Conservation (phyloP, 2,888 invertebrate genomes). For the Actias luna region DNA sequence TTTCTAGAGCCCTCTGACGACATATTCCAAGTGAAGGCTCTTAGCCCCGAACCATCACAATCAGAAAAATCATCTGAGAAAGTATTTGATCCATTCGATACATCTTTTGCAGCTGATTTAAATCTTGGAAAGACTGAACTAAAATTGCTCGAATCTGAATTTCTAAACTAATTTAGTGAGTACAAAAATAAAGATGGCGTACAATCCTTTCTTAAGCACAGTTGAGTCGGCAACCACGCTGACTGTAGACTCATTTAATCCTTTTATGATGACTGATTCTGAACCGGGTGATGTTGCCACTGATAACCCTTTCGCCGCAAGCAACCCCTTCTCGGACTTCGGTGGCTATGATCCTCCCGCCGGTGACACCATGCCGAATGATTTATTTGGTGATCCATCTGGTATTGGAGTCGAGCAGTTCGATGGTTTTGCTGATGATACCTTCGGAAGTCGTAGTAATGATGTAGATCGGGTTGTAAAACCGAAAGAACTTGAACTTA, state of each 20-base stretch:
- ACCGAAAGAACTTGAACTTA: conserved; percentile 66
- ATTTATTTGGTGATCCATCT: conserved; percentile 69
- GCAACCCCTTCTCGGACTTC: conserved; percentile 86
- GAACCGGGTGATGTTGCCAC: conserved; percentile 49
- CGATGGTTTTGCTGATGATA: conserved; percentile 45
- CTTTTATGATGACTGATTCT: conserved; percentile 83
- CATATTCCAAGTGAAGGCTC: conserved; percentile 85
- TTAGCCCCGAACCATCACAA: conserved; percentile 84
- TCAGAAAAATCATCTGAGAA: conserved; percentile 48
- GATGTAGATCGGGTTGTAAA: conserved; percentile 50
- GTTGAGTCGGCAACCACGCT: conserved; percentile 83
- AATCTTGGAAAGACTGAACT: conserved; percentile 90
- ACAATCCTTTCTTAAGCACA: conserved; percentile 90
- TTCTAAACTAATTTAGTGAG: conserved; percentile 55
- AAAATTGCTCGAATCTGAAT: conserved; percentile 89
- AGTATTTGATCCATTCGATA: conserved; percentile 91
- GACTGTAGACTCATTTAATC: conserved; percentile 82
- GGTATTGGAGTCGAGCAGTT: conserved; percentile 61
- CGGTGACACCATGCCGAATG: conserved; percentile 65
- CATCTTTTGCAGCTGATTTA: conserved; percentile 88
- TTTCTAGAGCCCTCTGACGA: conserved; percentile 78
- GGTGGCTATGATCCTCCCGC: conserved; percentile 65
- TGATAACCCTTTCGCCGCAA: conserved; percentile 88
- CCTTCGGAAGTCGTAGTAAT: conserved; percentile 43
- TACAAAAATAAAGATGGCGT: conserved; percentile 78